Base-by-base conservation (phyloP, 2,113 vertebrate species). In the Pungitius pungitius region DNA sequence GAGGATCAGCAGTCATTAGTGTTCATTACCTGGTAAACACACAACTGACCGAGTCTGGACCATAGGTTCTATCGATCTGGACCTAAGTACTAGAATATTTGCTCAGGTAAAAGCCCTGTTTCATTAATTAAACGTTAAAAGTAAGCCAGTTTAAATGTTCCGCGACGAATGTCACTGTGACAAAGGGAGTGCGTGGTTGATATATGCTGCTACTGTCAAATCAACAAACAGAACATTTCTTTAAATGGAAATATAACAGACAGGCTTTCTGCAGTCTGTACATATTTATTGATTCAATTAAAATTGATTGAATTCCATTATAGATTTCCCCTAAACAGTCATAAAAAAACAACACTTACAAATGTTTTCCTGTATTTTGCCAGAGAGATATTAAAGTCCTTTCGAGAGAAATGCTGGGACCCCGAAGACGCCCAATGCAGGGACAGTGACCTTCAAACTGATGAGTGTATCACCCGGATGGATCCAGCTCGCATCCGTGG, bases 401-500 rank as follows among this genome's bases (percentile, higher is more conserved):
- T 96, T 88, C 77, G 8, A 63, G 85, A 86, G 26, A 95, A 93
- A 72, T 98, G 96, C 77, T 97, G 95, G 95, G 92, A 83, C 17
- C 69, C 24, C 0, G 89, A 93, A 43, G 89, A 89, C 8, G 81
- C 71, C 58, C 74, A 61, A 1, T 95, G 95, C 59, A 88, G 88
- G 9, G 61, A 60, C 0, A 42, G 79, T 15, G 86, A 78, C 61
- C 64, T 89, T 81, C 52, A 47, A n/a, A 40, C 51, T 22, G 84
- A 77, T 15, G 95, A 95, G 51, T 94, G 95, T 24, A 76, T 93
- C 55, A 84, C 72, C 14, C 81, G 91, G 61, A 87, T 89, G 78
- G 84, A 91, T 39, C 91, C 82, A 9, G 89, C 92, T 11, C 39
- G 94, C 30, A 92, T 92, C 18, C 95, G 93, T 39, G 94, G 94